Evolutionary conservation across 2,888 invertebrate species (phyloP).

Genomic region (Siphonodentalium dalli): DNA sequence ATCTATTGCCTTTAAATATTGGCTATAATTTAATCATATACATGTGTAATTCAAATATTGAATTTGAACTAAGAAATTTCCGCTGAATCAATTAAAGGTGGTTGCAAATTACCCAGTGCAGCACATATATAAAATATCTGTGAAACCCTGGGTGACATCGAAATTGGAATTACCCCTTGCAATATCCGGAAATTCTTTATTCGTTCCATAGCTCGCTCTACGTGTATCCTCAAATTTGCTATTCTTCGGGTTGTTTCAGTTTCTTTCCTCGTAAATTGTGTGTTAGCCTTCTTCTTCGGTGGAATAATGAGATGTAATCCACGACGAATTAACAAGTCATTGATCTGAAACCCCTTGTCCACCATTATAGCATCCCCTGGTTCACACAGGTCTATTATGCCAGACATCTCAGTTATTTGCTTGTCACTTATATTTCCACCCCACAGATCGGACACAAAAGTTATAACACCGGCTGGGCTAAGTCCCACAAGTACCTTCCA

Average conservation of each 20-base stretch:
- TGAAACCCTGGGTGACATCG: background rate
- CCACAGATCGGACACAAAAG: constrained; percentile 30
- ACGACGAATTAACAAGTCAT: constrained; percentile 18
- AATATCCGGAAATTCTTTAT: constrained; percentile 21
- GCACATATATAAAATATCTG: constrained; percentile 9
- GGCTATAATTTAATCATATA: no score
- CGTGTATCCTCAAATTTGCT: no score
- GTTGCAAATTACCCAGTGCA: no score
- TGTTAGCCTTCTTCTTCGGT: constrained; percentile 18
- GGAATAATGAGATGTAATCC: constrained; percentile 23
- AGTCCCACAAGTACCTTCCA: constrained; percentile 27
- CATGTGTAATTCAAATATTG: no score
- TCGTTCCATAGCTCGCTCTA: constrained; percentile 11
- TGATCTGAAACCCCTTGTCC: constrained; percentile 30
- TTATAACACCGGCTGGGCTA: constrained; percentile 22
- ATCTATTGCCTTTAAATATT: no score
- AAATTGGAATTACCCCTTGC: constrained; percentile 7
- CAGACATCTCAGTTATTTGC: constrained; percentile 18
- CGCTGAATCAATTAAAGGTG: no score
- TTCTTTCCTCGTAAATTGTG: constrained; percentile 10
- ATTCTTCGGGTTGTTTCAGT: constrained; percentile 16
- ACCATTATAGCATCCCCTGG: constrained; percentile 32
- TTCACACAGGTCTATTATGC: constrained; percentile 25
- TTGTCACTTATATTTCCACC: constrained; percentile 29
- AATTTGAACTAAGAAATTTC: background rate